phyloP scores from a whole-genome alignment of 2,888 invertebrate species.

The Caenorhabditis sp. region DNA sequence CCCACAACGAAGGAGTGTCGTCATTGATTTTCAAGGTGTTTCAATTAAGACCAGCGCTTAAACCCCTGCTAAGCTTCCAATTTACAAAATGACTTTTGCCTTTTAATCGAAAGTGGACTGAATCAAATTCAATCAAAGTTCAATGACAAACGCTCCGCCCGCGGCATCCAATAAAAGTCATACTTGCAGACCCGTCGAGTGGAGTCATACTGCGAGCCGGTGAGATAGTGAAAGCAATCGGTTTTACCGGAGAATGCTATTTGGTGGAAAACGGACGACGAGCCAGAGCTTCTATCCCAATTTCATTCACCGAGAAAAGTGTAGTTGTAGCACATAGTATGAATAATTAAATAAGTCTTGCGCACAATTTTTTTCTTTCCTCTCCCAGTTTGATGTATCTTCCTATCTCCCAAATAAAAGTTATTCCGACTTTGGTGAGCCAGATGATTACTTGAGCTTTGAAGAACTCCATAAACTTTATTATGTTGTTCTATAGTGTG shows the following conservation, averaged over 20 bases:
- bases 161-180: not conserved
- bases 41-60: slow-evolving; percentile 7
- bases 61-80: not conserved
- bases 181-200: slow-evolving; percentile 64
- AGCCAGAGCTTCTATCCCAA: slow-evolving; percentile 65
- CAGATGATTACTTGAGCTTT: not conserved
- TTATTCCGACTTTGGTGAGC: slow-evolving; percentile 21
- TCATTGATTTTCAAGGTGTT: slow-evolving; percentile 70
- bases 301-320: slow-evolving; percentile 71
- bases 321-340: slow-evolving; percentile 54
- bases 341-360: slow-evolving; percentile 43
- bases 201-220: slow-evolving; percentile 68
- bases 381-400: slow-evolving; percentile 19
- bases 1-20: slow-evolving; percentile 67
- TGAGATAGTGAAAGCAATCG: slow-evolving; percentile 69
- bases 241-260: slow-evolving; percentile 72
- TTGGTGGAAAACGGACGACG: slow-evolving; percentile 65
- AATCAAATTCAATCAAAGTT: slow-evolving; percentile 5
- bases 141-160: not conserved
- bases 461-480: not conserved
- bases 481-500: slow-evolving; percentile 15
- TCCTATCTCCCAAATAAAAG: slow-evolving; percentile 14
- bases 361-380: slow-evolving; percentile 13
- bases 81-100: not conserved
- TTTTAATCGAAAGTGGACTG: not conserved